Evolutionary conservation across 2,113 vertebrate species (phyloP), one percentile per base, ranked within the genome.

Genomic region (Hippocampus zosterae): DNA sequence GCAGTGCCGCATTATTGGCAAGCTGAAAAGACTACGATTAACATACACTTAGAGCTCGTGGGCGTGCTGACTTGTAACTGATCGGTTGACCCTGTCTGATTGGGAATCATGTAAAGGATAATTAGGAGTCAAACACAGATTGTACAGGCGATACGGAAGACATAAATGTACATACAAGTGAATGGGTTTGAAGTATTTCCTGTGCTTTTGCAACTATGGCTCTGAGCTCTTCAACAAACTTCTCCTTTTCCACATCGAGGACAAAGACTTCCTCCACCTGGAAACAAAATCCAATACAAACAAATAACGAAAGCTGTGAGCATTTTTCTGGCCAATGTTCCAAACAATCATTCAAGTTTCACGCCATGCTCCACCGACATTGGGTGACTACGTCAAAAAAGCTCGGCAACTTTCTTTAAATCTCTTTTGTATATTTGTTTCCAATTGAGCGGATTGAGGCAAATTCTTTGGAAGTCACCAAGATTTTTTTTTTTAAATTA

Each of bases 211-310:
- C 88, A 23, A 97, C 92, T 1, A 94, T 94, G 71, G 88, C 73
- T 77, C 81, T 90, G 73, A 97, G 87, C 68, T 96, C 94, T 69
- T 94, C 94, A 46, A 94, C 91, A 92, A 96, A 96, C 86, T 88
- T 95, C 68, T 93, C 93, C 78, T 94, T 96, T 81, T 96, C 94
- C 68, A 81, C 81, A 79, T 95, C 94, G 64, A 96, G 85, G 50
- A 96, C 93, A 93, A 96, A 96, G 70, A 95, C 93, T 85, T 96
- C 94, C 84, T 96, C 95, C 50, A 96, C 95, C 94, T 96, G 55
- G 1, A 76, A 55, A 67, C 13, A 78, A 81, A n/a, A 66, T 60
- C n/a, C 5, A 62, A 5, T 2, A 11, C 3, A 78, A 72, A 8
- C 19, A 73, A 76, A 69, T 46, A 13, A 46, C 5, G 25, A 3